Evolutionary conservation across 2,797 vertebrate species (phyloP).

Genomic region (Alectoris magna): DNA sequence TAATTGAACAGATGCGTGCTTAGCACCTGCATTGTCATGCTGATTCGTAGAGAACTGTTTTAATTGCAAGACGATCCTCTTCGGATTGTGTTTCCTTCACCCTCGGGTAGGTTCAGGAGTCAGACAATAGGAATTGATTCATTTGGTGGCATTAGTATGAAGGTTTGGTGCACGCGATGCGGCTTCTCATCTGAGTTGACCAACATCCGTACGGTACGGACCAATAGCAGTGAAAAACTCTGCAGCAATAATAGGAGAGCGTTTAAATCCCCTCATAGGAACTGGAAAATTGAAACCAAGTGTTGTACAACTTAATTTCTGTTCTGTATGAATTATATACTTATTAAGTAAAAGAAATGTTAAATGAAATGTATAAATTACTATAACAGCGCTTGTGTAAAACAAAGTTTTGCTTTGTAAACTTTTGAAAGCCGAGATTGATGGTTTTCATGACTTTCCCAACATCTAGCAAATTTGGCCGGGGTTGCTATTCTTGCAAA

Average conservation of each 20-base stretch:
- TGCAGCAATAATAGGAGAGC: conserved; percentile 13
- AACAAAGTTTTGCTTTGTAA: conserved; percentile 54
- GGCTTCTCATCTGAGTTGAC: conserved; percentile 33
- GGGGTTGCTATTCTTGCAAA: conserved; percentile 4
- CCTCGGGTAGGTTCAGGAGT: conserved; percentile 67
- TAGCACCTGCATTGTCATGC: conserved; percentile 79
- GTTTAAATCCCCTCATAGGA: conserved; percentile 48
- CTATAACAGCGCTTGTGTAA: not conserved
- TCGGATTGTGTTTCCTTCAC: conserved; percentile 71
- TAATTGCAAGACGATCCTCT: conserved; percentile 77
- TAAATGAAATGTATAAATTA: conserved; percentile 65
- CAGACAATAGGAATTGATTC: conserved; percentile 63
- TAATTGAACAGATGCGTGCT: conserved; percentile 78
- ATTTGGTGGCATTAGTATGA: conserved; percentile 56
- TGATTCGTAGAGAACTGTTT: conserved; percentile 75
- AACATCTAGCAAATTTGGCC: conserved; percentile 41
- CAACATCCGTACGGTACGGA: not conserved
- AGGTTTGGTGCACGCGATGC: conserved; percentile 1
- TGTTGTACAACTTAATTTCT: conserved; percentile 42
- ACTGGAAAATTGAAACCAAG: conserved; percentile 61
- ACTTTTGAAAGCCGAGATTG: conserved; percentile 35
- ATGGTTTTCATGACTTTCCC: conserved; percentile 47
- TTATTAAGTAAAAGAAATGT: conserved; percentile 45
- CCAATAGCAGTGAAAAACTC: not conserved
- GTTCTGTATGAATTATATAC: conserved; percentile 23